These are phyloP conservation scores for Macrosiphum euphorbiae DNA, from an alignment of 2,888 invertebrate species.

Conservation along the genomic window DNA sequence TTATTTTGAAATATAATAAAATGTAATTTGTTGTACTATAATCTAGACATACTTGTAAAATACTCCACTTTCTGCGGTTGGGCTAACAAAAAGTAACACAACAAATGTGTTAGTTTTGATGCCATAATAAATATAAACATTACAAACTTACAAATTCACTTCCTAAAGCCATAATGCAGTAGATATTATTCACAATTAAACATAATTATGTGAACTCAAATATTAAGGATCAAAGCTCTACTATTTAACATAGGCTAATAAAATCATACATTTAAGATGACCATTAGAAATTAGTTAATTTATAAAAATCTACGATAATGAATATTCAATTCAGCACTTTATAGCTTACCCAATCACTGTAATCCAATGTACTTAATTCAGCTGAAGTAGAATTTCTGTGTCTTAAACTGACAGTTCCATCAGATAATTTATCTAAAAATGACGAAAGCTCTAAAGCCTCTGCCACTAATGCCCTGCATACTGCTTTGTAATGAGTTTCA, in stretches of 20 bases:
- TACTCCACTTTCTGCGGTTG: slow-evolving; percentile 83
- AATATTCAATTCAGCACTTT: not conserved
- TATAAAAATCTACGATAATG: not conserved
- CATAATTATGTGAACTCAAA: slow-evolving; percentile 41
- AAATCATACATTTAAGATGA: slow-evolving; percentile 29
- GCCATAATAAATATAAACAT: slow-evolving; percentile 39
- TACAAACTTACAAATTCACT: slow-evolving; percentile 39
- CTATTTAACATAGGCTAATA: not conserved
- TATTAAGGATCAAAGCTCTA: slow-evolving; percentile 1
- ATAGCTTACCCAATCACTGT: slow-evolving; percentile 88
- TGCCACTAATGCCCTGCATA: slow-evolving; percentile 90
- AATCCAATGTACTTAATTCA: slow-evolving; percentile 85
- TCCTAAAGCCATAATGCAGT: slow-evolving; percentile 32
- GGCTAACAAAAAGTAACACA: slow-evolving; percentile 72
- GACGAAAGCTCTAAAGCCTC: slow-evolving; percentile 91
- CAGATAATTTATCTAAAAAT: slow-evolving; percentile 87
- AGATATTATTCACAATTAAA: slow-evolving; percentile 29
- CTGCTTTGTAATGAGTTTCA: slow-evolving; percentile 88
- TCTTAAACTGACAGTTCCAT: slow-evolving; percentile 78
- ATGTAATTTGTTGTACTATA: slow-evolving; percentile 30
- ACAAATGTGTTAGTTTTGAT: slow-evolving; percentile 53
- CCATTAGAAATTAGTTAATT: not conserved
- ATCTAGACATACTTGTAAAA: slow-evolving; percentile 79
- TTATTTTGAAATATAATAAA: slow-evolving; percentile 66
- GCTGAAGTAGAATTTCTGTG: slow-evolving; percentile 77